phyloP scores from a whole-genome alignment of 2,113 vertebrate species.

The Hydrochoerus hydrochaeris region DNA sequence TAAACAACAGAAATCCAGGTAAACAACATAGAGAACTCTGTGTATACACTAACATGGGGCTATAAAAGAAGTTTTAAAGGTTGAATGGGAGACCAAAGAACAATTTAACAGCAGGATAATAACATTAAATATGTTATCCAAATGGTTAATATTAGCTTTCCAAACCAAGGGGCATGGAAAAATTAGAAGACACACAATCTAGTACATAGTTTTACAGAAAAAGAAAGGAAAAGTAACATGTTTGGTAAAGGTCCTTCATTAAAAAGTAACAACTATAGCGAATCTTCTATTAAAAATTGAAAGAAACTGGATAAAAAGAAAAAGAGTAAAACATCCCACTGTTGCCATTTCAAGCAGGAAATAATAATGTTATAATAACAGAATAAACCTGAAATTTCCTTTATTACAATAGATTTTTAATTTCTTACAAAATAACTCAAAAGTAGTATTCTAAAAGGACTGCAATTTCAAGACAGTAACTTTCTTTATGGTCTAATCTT shows the following conservation, averaged over 20 bases:
- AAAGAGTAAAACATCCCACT: neutral
- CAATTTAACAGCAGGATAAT: neutral
- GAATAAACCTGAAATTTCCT: neutral
- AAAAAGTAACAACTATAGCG: neutral
- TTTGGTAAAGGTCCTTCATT: neutral
- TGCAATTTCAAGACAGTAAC: neutral
- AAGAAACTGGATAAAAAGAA: neutral
- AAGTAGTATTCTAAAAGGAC: neutral
- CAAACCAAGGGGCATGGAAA: neutral
- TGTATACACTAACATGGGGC: neutral
- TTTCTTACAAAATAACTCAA: neutral
- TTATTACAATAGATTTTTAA: constrained; percentile 25
- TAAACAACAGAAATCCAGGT: neutral
- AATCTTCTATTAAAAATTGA: neutral
- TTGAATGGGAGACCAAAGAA: neutral
- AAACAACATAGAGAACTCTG: neutral
- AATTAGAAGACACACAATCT: neutral
- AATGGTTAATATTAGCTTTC: constrained; percentile 32
- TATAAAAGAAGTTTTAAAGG: constrained; percentile 46
- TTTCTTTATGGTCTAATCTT: neutral
- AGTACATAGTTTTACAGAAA: neutral
- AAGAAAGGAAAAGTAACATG: constrained; percentile 28
- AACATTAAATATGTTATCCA: neutral
- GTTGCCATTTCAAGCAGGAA: neutral
- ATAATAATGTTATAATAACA: neutral